Evolutionary conservation across 1,140 invertebrate species (phyloP).

Genomic region (Neodiprion fabricii): DNA sequence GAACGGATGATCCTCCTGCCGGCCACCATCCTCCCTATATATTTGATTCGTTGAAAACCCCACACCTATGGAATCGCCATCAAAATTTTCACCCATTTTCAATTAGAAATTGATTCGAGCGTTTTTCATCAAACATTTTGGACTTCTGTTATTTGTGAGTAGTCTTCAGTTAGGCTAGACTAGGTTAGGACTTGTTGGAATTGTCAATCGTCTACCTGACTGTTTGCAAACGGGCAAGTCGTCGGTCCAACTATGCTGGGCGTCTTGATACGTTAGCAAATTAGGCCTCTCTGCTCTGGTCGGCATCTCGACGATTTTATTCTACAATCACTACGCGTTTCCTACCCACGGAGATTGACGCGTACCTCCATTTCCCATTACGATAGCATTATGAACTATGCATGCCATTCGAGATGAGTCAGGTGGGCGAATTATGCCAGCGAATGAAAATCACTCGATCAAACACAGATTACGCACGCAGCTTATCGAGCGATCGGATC

Average conservation of each 20-base stretch:
- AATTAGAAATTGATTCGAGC: neutral
- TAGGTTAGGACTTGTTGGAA: constrained; percentile 2
- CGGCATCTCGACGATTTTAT: constrained; percentile 35
- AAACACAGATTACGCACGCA: too few relatives aligned
- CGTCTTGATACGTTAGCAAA: constrained; percentile 54
- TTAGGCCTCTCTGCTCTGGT: constrained; percentile 34
- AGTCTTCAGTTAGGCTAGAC: neutral
- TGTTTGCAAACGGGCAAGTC: constrained; percentile 83
- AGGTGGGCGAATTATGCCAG: too few relatives aligned
- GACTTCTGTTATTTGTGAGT: neutral
- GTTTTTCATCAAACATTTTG: neutral
- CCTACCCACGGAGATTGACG: too few relatives aligned
- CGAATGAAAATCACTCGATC: too few relatives aligned
- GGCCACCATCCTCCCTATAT: constrained; percentile 78
- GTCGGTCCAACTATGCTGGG: constrained; percentile 77
- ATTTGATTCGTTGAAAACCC: constrained; percentile 85
- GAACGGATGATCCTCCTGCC: constrained; percentile 76
- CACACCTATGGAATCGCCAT: constrained; percentile 64
- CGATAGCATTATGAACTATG: too few relatives aligned
- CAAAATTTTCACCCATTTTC: neutral
- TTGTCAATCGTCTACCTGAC: constrained; percentile 60
- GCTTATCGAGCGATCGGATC: too few relatives aligned
- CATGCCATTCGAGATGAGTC: too few relatives aligned
- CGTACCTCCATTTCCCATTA: too few relatives aligned
- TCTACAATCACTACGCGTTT: neutral